Base-by-base conservation (phyloP, 2,113 vertebrate genomes). In the Sylvietta virens region DNA sequence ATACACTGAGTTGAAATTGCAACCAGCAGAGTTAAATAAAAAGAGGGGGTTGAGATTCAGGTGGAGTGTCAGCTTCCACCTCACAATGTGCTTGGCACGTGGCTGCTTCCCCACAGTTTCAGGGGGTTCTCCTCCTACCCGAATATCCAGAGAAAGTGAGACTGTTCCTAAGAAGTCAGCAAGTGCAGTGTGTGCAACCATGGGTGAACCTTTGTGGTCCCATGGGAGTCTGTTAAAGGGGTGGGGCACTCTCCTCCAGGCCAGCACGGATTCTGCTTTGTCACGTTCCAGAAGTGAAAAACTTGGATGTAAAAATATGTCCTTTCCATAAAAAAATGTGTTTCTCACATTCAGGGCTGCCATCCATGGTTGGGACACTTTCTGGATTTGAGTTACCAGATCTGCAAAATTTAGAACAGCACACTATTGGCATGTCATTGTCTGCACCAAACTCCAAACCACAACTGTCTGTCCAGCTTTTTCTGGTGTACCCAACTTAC, bases 171-270 rank as follows among this genome's bases (percentile, higher is more conserved):
- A 16, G 13, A 7, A 15, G 3, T 20, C 45, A 28, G 14, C 22
- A 42, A 42, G 26, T 5, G 37, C 21, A 28, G 33, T 7, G 26
- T 20, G 37, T 13, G 20, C 20, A 31, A 1, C 26, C 5, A 0
- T 18, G 35, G 42, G 9, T 31, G 61, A 58, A 7, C 0, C 2
- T 5, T 30, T 16, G 17, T 0, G 20, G 35, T 7, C 15, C 20
- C 2, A 1, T 6, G 11, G 31, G 11, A 16, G 20, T 16, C 30
- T 85, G 30, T 13, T 30, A 21, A 7, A 48, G 9, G 27, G 17
- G 1, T 42, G 31, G 15, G 44, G 11, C 21, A 26, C 51, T 22
- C 11, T 11, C 44, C 47, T 50, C 26, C 14, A 18, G 35, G 61
- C 31, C 31, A 67, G 37, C 37, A 44, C 4, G 1, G 22, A 44